Evolutionary conservation across 2,113 vertebrate genomes (phyloP).

Genomic region (Elephantulus edwardii): DNA sequence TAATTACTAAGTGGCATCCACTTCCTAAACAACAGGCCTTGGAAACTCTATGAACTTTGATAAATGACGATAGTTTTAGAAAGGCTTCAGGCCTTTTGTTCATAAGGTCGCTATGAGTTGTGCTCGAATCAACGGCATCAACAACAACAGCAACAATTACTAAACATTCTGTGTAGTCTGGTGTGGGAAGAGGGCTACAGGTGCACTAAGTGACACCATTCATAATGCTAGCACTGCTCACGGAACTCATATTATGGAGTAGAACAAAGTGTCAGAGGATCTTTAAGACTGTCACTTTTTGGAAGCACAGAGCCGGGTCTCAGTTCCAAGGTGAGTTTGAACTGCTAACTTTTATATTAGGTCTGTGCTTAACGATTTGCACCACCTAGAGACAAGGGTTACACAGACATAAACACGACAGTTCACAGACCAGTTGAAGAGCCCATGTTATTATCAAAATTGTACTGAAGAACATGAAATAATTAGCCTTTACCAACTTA

Average conservation of each 20-base stretch:
- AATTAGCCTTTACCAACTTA: neutral
- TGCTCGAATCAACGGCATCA: too few relatives aligned
- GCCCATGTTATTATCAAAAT: neutral
- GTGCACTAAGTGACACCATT: neutral
- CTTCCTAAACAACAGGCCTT: too few relatives aligned
- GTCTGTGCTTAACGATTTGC: neutral
- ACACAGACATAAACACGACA: conserved; percentile 25
- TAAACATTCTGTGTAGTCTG: neutral
- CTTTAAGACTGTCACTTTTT: neutral
- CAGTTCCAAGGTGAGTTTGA: neutral
- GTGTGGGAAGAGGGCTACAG: neutral
- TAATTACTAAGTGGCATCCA: too few relatives aligned
- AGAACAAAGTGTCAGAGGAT: neutral
- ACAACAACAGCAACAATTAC: neutral
- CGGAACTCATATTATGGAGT: neutral
- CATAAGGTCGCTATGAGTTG: too few relatives aligned
- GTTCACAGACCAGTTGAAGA: neutral
- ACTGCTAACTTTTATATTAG: neutral
- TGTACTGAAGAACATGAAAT: conserved; percentile 24
- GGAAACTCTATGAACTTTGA: too few relatives aligned
- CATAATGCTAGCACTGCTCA: neutral
- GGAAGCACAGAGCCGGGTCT: neutral
- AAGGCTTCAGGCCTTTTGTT: too few relatives aligned
- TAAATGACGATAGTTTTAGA: too few relatives aligned
- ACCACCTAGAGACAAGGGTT: neutral